Evolutionary conservation across 2,113 vertebrate species (phyloP), one percentile per base, ranked within the genome.

Genomic region (Limanda limanda): DNA sequence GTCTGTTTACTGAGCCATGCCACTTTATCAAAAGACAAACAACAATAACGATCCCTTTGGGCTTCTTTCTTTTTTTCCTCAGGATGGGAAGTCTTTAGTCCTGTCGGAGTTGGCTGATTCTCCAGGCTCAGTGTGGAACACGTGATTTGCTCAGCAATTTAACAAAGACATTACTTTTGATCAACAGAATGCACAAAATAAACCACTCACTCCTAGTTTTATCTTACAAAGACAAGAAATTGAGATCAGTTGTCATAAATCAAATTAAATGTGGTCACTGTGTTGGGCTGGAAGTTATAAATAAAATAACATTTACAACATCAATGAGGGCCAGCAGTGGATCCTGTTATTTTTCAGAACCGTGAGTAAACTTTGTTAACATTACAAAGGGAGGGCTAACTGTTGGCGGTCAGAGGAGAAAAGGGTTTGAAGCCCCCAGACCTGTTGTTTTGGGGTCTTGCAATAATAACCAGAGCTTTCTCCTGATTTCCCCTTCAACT

Each of bases 391-490:
- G 31, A 31, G 31, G 31, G 31, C 6, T 31, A 54, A 63, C 51
- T 71, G 74, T 52, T 66, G 65, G 82, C 25, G 9, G 76, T 63
- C 55, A 35, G 37, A 47, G 10, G 27, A 82, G 3, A 31, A 69
- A 66, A 79, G 55, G 65, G 76, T 87, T 21, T 68, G 56, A 85
- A 84, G 25, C 63, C 68, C 78, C 79, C 51, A 40, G 70, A 89
- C 85, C 80, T 87, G 79, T 80, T 90, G 74, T 84, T 92, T 89
- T 88, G 25, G 47, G 73, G 80, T 64, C 85, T 84, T 76, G 58
- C 68, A 83, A 84, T 81, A 90, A 86, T 79, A 91, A 91, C 82
- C 74, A 69, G 37, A 72, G 79, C 64, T 27, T 69, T 80, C 72
- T 74, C 57, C 76, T 83, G 69, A 88, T 87, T 86, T 83, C 83